Evolutionary conservation across 1,140 invertebrate genomes (phyloP).

Genomic region (Drosophila mauritiana): DNA sequence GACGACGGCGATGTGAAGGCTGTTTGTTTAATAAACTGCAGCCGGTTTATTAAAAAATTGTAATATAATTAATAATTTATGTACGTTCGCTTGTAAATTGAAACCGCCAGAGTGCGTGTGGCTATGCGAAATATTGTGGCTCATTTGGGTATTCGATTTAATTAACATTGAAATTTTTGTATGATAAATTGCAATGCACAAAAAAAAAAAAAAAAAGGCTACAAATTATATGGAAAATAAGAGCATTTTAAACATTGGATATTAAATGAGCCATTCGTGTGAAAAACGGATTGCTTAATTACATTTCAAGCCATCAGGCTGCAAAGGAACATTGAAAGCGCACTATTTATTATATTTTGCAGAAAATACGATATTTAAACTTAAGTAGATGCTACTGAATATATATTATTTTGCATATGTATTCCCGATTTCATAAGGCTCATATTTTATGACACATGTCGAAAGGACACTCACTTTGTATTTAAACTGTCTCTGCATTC

Average conservation of each 20-base stretch:
- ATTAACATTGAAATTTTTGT: conserved; percentile 72
- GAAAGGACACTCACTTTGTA: not conserved
- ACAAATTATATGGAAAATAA: conserved; percentile 18
- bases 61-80: conserved; percentile 78
- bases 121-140: conserved; percentile 26
- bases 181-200: conserved; percentile 34
- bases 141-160: conserved; percentile 69
- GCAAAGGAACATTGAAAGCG: not conserved
- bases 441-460: not conserved
- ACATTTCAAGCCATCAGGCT: conserved; percentile 9
- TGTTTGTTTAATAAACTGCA: conserved; percentile 74
- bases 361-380: too few relatives aligned
- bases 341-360: too few relatives aligned
- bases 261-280: conserved; percentile 13
- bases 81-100: conserved; percentile 17
- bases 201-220: conserved; percentile 38
- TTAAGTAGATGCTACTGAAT: not conserved
- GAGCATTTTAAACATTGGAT: conserved; percentile 14
- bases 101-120: conserved; percentile 7
- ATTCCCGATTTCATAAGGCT: not conserved
- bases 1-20: conserved; percentile 3
- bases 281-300: conserved; percentile 35
- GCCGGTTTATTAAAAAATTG: conserved; percentile 61
- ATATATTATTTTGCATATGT: too few relatives aligned
- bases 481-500: not conserved